Evolutionary conservation across 2,113 vertebrate species (phyloP), one percentile per base, ranked within the genome.

Genomic region (Malurus elegans): DNA sequence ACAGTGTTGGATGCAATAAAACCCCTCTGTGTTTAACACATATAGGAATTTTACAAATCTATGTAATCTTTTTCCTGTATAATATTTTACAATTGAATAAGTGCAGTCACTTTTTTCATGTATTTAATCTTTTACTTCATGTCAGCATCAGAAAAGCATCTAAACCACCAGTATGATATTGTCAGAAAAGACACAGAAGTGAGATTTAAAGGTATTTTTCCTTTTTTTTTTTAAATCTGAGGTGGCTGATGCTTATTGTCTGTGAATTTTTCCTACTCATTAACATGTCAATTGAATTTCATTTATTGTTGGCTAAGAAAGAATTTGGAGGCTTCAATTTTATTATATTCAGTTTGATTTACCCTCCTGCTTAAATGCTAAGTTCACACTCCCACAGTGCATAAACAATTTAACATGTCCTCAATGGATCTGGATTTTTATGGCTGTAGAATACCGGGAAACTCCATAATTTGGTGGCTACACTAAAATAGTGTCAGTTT

Each of bases 11-110:
- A 51, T 14, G 61, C 6, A 86, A 29, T 36, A 54, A 92, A 62
- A 3, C 3, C 28, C 8, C 5, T 36, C 2, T 34, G 3, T 62
- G 51, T 79, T 74, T 64, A 58, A 20, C 1, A 0, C 50, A 14
- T 18, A 34, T 14, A 71, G 34, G 44, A 66, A 67, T 79, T 66
- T 34, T 74, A 24, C 5, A 90, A 86, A 54, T 62, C 21, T 57
- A 21, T 40, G 20, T 34, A 1, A 50, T 60, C 38, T 38, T 79
- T 65, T 11, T 69, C 29, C 36, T 4, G 4, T 34, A 38, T 34
- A 64, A 58, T 40, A 60, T 40, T 71, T 80, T 66, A 58, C 12
- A 90, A 34, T 19, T 54, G 20, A 42, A 34, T 44, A 89, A 71
- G 26, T 12, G 51, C 13, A 54, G 9, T 11, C 38, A 80, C 26